Percentiles rank a stretch among this genome's conserved stretches.
Conservation (phyloP, 1,140 invertebrate genomes). For the Ceratoteleas bidentatus region DNA sequence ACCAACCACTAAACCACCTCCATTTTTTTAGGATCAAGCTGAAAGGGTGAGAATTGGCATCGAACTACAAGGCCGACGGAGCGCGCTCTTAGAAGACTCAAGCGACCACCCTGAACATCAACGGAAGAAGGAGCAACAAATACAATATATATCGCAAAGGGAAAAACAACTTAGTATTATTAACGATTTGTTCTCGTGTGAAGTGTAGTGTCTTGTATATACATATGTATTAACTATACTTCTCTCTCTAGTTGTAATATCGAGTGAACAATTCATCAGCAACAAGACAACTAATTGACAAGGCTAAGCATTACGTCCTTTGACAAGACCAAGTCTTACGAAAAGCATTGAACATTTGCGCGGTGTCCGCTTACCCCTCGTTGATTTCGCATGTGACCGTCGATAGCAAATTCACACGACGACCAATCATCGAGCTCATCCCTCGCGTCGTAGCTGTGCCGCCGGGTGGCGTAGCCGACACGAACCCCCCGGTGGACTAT, state of each 20-base stretch:
- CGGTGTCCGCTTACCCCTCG: constrained; percentile 33
- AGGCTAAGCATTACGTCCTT: constrained; percentile 61
- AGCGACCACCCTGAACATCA: constrained; percentile 62
- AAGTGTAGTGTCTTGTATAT: constrained; percentile 81
- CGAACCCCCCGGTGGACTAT: constrained; percentile 34
- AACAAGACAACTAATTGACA: constrained; percentile 61
- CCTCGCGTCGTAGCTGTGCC: constrained; percentile 20
- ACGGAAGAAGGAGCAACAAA: constrained; percentile 58
- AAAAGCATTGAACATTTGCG: constrained; percentile 73
- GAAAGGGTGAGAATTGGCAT: constrained; percentile 34
- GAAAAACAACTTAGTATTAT: constrained; percentile 75
- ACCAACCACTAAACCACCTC: no score
- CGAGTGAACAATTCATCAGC: constrained; percentile 65
- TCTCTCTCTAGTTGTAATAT: constrained; percentile 77
- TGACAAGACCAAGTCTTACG: constrained; percentile 67
- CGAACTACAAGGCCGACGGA: constrained; percentile 40
- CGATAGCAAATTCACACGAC: constrained; percentile 1
- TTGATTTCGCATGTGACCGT: constrained; percentile 43
- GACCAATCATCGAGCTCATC: constrained; percentile 36
- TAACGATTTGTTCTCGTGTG: constrained; percentile 79
- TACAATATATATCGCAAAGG: constrained; percentile 74
- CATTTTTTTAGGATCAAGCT: constrained; percentile 60
- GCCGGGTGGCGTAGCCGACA: constrained; percentile 34
- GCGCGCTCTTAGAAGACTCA: constrained; percentile 60
- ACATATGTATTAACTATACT: constrained; percentile 78